Evolutionary conservation across 2,888 invertebrate genomes (phyloP).

Genomic region (Tenthredo amoena): DNA sequence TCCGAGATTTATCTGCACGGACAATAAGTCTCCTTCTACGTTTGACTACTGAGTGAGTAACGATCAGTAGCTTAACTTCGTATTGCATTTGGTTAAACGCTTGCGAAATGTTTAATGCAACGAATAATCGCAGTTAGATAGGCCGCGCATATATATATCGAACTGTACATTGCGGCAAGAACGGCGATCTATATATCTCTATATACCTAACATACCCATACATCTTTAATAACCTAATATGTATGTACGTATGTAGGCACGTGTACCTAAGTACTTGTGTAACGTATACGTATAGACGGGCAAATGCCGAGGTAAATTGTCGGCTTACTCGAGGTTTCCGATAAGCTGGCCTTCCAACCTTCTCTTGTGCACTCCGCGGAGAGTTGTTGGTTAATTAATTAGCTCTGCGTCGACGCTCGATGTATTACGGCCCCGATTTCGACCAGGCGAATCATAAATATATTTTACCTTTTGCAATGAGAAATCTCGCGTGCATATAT

Average conservation of each 20-base stretch:
- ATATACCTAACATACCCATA: neutral
- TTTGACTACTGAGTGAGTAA: slow-evolving; percentile 28
- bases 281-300: neutral
- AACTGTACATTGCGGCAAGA: neutral
- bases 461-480: too few relatives aligned
- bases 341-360: slow-evolving; percentile 33
- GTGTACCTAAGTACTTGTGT: neutral
- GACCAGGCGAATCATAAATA: neutral
- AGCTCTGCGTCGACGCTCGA: neutral
- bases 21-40: neutral
- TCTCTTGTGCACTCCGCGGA: neutral
- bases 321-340: slow-evolving; percentile 38
- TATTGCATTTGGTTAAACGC: slow-evolving; percentile 19
- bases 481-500: too few relatives aligned
- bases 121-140: slow-evolving; percentile 24
- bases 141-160: neutral
- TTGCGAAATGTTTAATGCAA: slow-evolving; percentile 45
- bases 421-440: neutral
- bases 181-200: neutral
- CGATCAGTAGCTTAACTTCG: neutral
- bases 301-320: slow-evolving; percentile 32
- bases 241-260: neutral
- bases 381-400: slow-evolving; percentile 19
- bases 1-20: neutral
- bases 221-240: neutral